Base-by-base conservation (phyloP, 1,140 invertebrate genomes). In the Agrilus planipennis region DNA sequence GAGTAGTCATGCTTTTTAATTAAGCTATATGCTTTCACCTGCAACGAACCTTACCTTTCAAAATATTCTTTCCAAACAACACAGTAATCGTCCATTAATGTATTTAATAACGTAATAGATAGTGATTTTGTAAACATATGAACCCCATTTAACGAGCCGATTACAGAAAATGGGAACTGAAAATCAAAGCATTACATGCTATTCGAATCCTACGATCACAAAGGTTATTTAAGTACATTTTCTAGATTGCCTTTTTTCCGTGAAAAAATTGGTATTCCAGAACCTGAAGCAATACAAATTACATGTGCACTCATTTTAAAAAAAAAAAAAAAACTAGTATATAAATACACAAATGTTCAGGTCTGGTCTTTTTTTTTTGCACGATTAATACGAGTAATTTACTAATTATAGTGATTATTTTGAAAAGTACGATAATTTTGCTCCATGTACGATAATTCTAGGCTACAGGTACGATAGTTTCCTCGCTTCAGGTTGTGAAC, bases 71-170 rank as follows among this genome's bases (percentile, higher is more conserved):
- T 79, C 84, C 84, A 89, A 28, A 76, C 68, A 38, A 87, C 62
- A 19, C 72, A 75, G 46, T 79, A 74, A 52, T 84, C 77, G 34
- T 78, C 70, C 29, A 78, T 77, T 32, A 72, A 59, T 0, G 81
- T 80, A 16, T 71, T 71, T 22, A 78, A 55, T 4, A 89, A 55
- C 48, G 73, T 65, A 25, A 82, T 69, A 25, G 75, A 71, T 39
- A 83, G 76, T 2, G 76, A 77, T 54, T 79, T 81, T 1, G 81
- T 72, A 65, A 84, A 88, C 73, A 88, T 81, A 47, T 86, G 81
- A n/a, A 87, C 76, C 4, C 82, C 83, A 69, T 86, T 86, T 15
- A 88, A 53, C 2, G 81, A 82, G n/a, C 81, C 84, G 41, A 84
- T 73, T 34, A 79, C 72, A 16, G 82, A 80, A 62, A 85, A 87